Base-by-base conservation (phyloP, 2,113 vertebrate genomes). In the Raja brachyura region DNA sequence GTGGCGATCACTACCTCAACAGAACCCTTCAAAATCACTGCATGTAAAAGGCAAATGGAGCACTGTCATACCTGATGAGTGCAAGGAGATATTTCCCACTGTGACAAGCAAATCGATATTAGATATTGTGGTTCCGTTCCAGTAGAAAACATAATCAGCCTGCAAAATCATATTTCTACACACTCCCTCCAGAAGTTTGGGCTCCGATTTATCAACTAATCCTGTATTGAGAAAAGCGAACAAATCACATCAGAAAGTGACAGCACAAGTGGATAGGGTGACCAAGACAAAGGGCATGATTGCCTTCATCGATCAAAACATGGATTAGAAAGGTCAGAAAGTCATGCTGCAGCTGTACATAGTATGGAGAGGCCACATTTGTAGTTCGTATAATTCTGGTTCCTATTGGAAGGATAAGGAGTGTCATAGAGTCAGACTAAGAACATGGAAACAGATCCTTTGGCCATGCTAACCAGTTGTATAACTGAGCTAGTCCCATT, bases 81-180 rank as follows among this genome's bases (percentile, higher is more conserved):
- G 94, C 0, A 96, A 93, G n/a, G 92, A 78, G 77, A 97, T 78
- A 3, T 93, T 95, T 63, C 96, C 97, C 0, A 94, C 93, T 86
- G 96, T 94, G 39, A 96, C 94, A 14, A 93, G 96, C 92, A 99
- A 94, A 33, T 94, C 96, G 68, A 98, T 86, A 59, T 81, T 95
- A 18, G 95, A 96, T 94, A 99, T 95, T 5, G 94, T 95, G 48
- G 96, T 96, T 66, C 95, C 97, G 94, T 96, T 95, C 97, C 98
- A 99, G 79, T 95, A 94, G 93, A 99, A 96, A 0, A 93, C 94
- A 93, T 99, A 99, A 95, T 97, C 95, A 93, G 98, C 96, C 3
- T 96, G 96, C 94, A 98, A 94, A 5, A 95, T 97, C 93, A 98
- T 96, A 4, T 95, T 96, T 93, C 96, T 95, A 96, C 97, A 97